Percentiles rank a stretch among this genome's conserved stretches.
These are phyloP conservation scores for Irena cyanogastra DNA, from an alignment of 2,113 vertebrate species.

Conservation along the genomic window DNA sequence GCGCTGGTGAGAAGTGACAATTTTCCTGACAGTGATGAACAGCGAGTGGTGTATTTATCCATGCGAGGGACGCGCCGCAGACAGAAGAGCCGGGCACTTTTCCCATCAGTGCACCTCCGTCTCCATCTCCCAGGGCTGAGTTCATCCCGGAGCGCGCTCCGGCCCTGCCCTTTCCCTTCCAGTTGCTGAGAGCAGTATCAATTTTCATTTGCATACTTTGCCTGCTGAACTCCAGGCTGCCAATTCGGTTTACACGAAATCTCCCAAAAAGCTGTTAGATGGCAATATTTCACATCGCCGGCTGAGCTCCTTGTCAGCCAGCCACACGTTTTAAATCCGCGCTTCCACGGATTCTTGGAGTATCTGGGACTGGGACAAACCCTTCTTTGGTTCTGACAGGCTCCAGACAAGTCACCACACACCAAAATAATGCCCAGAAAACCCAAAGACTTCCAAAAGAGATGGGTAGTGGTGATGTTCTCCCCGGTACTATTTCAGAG, in stretches of 20 bases:
- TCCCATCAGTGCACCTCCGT: background rate
- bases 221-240: background rate
- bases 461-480: background rate
- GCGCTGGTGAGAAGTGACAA: background rate
- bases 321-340: background rate
- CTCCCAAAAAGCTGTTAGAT: conserved; percentile 1
- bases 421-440: background rate
- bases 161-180: background rate
- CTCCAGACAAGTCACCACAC: background rate
- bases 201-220: conserved; percentile 36
- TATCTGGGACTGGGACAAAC: background rate
- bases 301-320: background rate
- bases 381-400: background rate
- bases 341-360: background rate
- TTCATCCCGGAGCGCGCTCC: background rate
- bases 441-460: background rate
- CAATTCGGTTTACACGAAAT: background rate
- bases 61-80: background rate
- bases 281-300: background rate
- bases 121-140: background rate
- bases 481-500: background rate
- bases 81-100: conserved; percentile 15
- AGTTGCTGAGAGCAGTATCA: background rate
- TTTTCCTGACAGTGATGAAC: conserved; percentile 38
- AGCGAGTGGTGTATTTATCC: conserved; percentile 32